phyloP scores from a whole-genome alignment of 2,113 vertebrate species.

The Microcebus murinus region DNA sequence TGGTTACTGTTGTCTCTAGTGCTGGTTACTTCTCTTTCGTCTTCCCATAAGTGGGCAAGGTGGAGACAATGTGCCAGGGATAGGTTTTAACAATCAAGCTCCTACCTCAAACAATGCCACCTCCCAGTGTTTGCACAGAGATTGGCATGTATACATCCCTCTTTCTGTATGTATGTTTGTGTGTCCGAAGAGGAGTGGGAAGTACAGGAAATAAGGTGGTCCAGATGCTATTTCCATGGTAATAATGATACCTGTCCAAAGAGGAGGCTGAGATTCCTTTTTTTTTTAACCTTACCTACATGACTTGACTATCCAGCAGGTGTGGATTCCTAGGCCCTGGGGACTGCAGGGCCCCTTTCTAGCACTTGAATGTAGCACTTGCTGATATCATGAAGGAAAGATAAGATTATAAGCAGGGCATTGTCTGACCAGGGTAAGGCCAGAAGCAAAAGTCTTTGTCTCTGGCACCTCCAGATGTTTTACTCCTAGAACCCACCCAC shows the following conservation, averaged over 20 bases:
- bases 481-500: constrained; percentile 65
- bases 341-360: not conserved
- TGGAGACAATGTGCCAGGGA: not conserved
- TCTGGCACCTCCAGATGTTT: constrained; percentile 67
- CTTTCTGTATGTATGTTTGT: not conserved
- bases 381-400: constrained; percentile 55
- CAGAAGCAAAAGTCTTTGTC: constrained; percentile 68
- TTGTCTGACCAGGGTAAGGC: constrained; percentile 59
- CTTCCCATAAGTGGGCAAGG: not conserved
- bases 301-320: not conserved
- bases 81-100: not conserved
- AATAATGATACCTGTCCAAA: constrained; percentile 8
- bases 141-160: not conserved
- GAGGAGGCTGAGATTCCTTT: constrained; percentile 16
- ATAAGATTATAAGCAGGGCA: constrained; percentile 56
- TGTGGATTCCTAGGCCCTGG: not conserved
- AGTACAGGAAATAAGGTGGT: not conserved
- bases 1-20: not conserved
- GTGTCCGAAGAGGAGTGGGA: not conserved
- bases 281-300: constrained; percentile 27
- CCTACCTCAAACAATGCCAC: not conserved
- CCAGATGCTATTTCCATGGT: constrained; percentile 23
- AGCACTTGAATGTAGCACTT: not conserved
- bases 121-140: constrained; percentile 8
- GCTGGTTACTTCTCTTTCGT: constrained; percentile 20